Conservation (phyloP, 92 coral and sea anemone genomes). For the Phenganax stokvisi region DNA sequence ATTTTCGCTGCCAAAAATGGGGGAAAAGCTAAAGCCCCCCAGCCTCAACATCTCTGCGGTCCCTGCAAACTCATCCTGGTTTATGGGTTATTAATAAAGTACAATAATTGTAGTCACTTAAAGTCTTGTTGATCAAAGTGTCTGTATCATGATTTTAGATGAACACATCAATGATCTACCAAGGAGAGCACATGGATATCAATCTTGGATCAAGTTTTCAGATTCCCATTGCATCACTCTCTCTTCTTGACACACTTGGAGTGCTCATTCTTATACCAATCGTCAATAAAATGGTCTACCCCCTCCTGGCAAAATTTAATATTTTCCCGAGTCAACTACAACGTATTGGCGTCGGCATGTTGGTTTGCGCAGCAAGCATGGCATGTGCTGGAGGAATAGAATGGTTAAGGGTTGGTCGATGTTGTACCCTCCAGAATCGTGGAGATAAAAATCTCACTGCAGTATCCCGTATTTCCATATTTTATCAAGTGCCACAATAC, state of each 20-base stretch:
- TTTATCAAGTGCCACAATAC: slow-evolving; percentile 90
- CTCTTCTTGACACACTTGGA: slow-evolving; percentile 50
- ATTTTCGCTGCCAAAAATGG: too few species aligned
- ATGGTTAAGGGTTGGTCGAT: slow-evolving; percentile 24
- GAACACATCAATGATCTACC: slow-evolving; percentile 74
- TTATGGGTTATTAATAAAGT: too few species aligned
- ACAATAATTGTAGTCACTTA: too few species aligned
- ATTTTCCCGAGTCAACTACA: slow-evolving; percentile 67
- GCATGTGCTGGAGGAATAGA: slow-evolving; percentile 76
- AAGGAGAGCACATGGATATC: slow-evolving; percentile 77
- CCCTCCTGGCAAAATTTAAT: slow-evolving; percentile 55
- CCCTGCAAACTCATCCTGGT: too few species aligned
- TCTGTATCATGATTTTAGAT: slow-evolving; percentile 47
- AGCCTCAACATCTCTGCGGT: too few species aligned
- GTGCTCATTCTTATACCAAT: slow-evolving; percentile 70
- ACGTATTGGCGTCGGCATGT: slow-evolving; percentile 81
- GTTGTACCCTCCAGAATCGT: slow-evolving; percentile 3
- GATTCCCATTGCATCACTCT: slow-evolving; percentile 67
- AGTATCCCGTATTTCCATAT: slow-evolving; percentile 61
- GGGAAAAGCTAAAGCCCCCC: neutral
- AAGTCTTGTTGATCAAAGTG: neutral
- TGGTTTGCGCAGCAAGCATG: slow-evolving; percentile 72
- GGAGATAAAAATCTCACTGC: slow-evolving; percentile 4
- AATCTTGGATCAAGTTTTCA: slow-evolving; percentile 38
- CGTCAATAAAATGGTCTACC: slow-evolving; percentile 75